These are phyloP conservation scores for Resseliella maxima DNA, from an alignment of 2,888 invertebrate species.

Conservation along the genomic window DNA sequence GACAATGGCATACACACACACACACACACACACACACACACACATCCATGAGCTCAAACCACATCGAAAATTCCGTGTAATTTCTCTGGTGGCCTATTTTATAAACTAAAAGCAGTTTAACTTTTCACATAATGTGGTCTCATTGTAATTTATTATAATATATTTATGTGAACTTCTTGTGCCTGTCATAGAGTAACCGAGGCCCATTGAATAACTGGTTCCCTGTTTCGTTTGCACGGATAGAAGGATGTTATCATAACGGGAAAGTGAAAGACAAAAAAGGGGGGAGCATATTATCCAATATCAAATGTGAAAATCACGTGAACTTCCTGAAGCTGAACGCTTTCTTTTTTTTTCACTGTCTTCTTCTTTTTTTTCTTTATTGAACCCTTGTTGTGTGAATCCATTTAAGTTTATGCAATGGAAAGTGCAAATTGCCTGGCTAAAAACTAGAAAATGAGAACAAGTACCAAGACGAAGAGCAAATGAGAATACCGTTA, in stretches of 20 bases:
- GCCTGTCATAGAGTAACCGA: background rate
- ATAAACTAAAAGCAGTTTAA: conserved; percentile 56
- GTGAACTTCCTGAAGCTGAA: background rate
- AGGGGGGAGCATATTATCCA: background rate
- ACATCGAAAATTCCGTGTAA: conserved; percentile 45
- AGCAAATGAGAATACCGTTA: too few species aligned
- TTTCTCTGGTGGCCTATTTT: conserved; percentile 56
- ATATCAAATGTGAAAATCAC: background rate
- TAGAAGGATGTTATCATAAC: background rate
- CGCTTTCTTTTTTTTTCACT: background rate
- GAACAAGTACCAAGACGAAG: background rate
- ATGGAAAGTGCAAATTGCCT: conserved; percentile 13
- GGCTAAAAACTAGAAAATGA: background rate
- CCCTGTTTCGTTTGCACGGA: background rate
- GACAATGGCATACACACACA: background rate
- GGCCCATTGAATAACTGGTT: background rate
- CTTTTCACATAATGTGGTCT: conserved; percentile 55
- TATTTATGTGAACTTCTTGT: conserved; percentile 25
- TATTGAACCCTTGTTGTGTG: background rate
- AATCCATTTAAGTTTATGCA: background rate
- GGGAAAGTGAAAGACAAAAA: background rate
- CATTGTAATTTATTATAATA: conserved; percentile 40
- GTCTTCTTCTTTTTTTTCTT: background rate
- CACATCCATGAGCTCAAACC: too few species aligned
- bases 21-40: too few species aligned